These are phyloP conservation scores for Brachionichthys hirsutus DNA, from an alignment of 2,113 vertebrate species.

Conservation along the genomic window DNA sequence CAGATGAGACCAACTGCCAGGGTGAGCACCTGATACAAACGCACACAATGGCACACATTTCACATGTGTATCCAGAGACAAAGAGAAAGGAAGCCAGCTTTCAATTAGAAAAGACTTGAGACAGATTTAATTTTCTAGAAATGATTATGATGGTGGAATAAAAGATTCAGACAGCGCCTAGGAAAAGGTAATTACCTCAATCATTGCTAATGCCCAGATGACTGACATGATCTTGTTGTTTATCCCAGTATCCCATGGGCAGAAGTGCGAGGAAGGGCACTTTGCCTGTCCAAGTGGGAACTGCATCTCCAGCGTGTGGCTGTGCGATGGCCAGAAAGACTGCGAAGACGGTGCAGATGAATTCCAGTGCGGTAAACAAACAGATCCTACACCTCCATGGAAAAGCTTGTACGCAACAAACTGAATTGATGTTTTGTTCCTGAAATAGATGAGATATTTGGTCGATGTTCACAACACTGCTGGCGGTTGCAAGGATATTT, in stretches of 20 bases:
- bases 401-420: conserved; percentile 7
- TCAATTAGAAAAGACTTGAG: conserved; percentile 51
- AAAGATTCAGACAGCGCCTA: conserved; percentile 39
- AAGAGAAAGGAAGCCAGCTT: conserved; percentile 29
- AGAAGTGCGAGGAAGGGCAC: conserved; percentile 95
- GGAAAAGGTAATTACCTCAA: conserved; percentile 49
- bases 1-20: conserved; percentile 94
- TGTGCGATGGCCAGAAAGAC: conserved; percentile 97
- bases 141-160: conserved; percentile 40
- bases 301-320: conserved; percentile 97
- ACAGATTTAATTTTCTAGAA: conserved; percentile 37
- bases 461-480: conserved; percentile 13
- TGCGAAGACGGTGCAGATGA: conserved; percentile 97
- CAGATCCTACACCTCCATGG: conserved; percentile 8
- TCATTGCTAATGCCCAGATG: conserved; percentile 10
- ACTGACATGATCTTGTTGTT: conserved; percentile 55
- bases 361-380: conserved; percentile 89
- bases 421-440: conserved; percentile 21
- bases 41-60: not conserved
- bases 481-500: conserved; percentile 28
- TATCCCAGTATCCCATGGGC: conserved; percentile 87
- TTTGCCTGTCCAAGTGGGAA: conserved; percentile 97
- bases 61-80: conserved; percentile 3
- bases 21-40: conserved; percentile 76
- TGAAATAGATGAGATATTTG: conserved; percentile 26